Percentiles rank a stretch among this genome's conserved stretches.
phyloP scores from a whole-genome alignment of 2,113 vertebrate genomes.

The Elephantulus edwardii region DNA sequence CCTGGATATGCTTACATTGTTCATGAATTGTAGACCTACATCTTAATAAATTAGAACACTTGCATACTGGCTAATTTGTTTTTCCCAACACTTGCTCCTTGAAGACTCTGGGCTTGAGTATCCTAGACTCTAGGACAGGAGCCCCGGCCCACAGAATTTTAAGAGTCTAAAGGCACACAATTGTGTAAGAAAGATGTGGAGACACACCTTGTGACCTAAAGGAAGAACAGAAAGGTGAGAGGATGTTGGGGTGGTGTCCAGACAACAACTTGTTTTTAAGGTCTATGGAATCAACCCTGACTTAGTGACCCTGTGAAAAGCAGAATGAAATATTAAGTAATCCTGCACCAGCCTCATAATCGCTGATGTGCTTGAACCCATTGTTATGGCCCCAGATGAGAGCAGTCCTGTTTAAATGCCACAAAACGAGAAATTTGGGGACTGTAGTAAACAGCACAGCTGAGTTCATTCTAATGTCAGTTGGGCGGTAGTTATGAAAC shows the following conservation, averaged over 20 bases:
- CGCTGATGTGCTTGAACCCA: too few relatives aligned
- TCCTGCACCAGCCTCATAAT: too few relatives aligned
- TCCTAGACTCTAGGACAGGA: background rate
- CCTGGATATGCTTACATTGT: background rate
- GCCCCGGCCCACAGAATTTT: background rate
- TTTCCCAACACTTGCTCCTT: background rate
- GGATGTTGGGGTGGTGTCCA: background rate
- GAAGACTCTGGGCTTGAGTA: background rate
- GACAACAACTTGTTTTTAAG: too few relatives aligned
- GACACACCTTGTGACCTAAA: background rate
- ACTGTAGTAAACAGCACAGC: background rate
- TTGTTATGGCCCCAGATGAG: too few relatives aligned
- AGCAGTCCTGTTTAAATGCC: background rate
- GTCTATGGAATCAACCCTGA: too few relatives aligned
- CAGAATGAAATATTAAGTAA: too few relatives aligned
- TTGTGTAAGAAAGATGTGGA: background rate
- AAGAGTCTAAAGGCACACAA: background rate
- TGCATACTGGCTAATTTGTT: background rate
- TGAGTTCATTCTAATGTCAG: conserved; percentile 16
- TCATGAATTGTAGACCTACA: background rate
- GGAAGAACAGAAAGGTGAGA: background rate
- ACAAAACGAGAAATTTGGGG: background rate
- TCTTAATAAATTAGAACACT: background rate
- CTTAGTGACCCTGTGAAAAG: too few relatives aligned
- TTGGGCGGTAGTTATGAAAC: background rate